A percentile compares a stretch with the other conserved stretches of the same genome.
Evolutionary conservation across 2,888 invertebrate species (phyloP).

Genomic region (Stictocephala bisonia): DNA sequence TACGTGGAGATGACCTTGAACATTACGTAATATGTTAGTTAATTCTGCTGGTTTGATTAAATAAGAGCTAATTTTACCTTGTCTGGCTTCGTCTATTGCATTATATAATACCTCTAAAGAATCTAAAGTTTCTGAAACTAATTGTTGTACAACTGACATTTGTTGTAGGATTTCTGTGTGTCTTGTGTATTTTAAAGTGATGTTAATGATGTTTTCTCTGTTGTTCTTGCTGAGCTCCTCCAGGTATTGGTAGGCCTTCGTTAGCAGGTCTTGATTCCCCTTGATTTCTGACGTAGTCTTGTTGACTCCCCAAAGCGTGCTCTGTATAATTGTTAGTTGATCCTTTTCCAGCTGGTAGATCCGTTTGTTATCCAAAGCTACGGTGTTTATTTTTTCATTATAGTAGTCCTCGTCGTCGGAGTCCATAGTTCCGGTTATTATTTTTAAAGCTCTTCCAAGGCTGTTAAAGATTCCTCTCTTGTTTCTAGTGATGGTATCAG

Average conservation of each 20-base stretch:
- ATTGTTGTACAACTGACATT: background rate
- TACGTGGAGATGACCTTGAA: constrained; percentile 2
- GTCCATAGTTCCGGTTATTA: constrained; percentile 11
- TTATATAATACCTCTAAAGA: background rate
- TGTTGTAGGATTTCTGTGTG: background rate
- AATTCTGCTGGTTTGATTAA: background rate
- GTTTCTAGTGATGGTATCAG: background rate
- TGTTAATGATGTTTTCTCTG: background rate
- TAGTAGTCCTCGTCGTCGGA: constrained; percentile 4
- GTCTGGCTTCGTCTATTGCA: constrained; percentile 10
- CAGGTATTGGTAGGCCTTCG: constrained; percentile 1
- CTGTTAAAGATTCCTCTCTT: constrained; percentile 17
- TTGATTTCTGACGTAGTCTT: constrained; percentile 2
- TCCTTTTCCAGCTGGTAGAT: background rate
- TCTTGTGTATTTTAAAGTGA: background rate
- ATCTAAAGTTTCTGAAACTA: background rate
- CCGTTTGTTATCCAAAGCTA: background rate
- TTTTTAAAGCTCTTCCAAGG: background rate
- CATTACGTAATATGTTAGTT: background rate
- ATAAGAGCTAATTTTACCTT: constrained; percentile 9
- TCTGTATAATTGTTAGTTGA: background rate
- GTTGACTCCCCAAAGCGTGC: background rate
- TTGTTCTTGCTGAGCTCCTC: background rate
- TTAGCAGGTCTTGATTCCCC: background rate
- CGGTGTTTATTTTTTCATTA: constrained; percentile 14